Evolutionary conservation across 1,140 invertebrate genomes (phyloP), one percentile per base, ranked within the genome.

Genomic region (Camponotus floridanus): DNA sequence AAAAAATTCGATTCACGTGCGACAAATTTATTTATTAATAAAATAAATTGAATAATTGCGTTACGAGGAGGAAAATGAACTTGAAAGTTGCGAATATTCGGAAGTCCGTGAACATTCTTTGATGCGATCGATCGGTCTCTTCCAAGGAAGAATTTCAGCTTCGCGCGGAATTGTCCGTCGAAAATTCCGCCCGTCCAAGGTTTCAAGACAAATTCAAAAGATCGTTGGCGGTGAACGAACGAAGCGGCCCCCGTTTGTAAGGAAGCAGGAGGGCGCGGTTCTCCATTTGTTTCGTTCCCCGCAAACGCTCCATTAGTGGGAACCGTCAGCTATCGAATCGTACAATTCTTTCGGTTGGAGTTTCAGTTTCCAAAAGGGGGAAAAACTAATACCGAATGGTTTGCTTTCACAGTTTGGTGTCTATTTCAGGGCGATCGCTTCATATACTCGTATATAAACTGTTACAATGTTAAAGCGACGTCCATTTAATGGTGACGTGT

Each of bases 231-330:
- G 67, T 57, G 76, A 86, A 76, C 48, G 86, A 78, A 79, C 71
- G 61, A 76, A 68, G 67, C 59, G 42, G 55, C 59, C 51, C 67
- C 70, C 85, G 78, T 87, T 87, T 87, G 86, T 42, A 78, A 59
- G 74, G 31, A 78, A 65, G 67, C 79, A 51, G 88, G 79, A 81
- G 64, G 68, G 70, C 39, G 76, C 61, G 61, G 86, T 62, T 88
- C 48, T 74, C 88, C 89, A 90, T 90, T 90, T 90, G 83, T 90
- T 90, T 88, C 85, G 86, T 78, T 85, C 83, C 59, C 31, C 71
- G 76, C 88, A 73, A 90, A 90, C 85, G 89, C 87, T 90, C 89
- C 89, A 90, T 90, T 90, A 90, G 71, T 86, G 88, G 61, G 79
- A 90, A 64, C 88, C 88, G 84, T 86, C 62, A 59, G 73, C 85